Percentiles rank a stretch among this genome's conserved stretches.
phyloP scores from a whole-genome alignment of 2,888 invertebrate genomes.

The Prenolepis imparis region DNA sequence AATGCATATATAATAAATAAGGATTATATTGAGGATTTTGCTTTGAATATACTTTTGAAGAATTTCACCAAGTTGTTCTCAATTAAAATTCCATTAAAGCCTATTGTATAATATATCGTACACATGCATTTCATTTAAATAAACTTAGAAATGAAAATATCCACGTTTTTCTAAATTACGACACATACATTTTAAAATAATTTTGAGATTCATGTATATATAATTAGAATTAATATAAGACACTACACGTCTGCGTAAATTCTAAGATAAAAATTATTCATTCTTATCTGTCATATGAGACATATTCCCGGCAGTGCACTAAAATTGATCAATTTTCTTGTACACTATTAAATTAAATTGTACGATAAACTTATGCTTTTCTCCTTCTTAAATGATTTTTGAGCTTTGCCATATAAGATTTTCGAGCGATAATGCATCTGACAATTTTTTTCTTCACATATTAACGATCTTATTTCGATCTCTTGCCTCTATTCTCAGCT shows the following conservation, averaged over 20 bases:
- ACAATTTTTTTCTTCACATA: neutral
- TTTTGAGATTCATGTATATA: neutral
- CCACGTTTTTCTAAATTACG: neutral
- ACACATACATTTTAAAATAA: neutral
- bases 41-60: neutral
- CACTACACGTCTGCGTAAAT: constrained; percentile 9
- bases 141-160: neutral
- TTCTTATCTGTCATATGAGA: neutral
- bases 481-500: constrained; percentile 4
- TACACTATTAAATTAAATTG: neutral
- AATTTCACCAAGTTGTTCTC: neutral
- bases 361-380: neutral
- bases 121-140: neutral
- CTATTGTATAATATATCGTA: neutral
- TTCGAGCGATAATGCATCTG: constrained; percentile 1
- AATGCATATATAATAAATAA: neutral
- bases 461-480: neutral
- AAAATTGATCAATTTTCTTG: neutral
- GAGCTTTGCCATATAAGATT: neutral
- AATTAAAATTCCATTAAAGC: neutral
- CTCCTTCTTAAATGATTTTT: neutral
- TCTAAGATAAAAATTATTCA: neutral
- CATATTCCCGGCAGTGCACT: neutral
- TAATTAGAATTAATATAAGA: neutral
- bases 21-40: constrained; percentile 14